Percentiles rank a stretch among this genome's conserved stretches.
These are phyloP conservation scores for Ypsolopha scabrella DNA, from an alignment of 2,888 invertebrate species.

Conservation along the genomic window DNA sequence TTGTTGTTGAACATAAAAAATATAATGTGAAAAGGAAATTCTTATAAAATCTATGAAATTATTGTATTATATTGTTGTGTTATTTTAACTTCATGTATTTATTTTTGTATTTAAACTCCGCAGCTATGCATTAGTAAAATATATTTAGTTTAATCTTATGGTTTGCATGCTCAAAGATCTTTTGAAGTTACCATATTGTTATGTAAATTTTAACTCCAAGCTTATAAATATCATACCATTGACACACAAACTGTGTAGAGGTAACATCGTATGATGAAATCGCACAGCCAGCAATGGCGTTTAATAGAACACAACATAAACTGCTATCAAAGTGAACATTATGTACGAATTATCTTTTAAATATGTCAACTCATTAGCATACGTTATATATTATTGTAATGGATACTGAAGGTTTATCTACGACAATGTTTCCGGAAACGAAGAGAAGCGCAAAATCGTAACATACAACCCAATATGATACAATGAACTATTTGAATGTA, in stretches of 20 bases:
- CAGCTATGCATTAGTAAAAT: neutral
- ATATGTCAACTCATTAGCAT: neutral
- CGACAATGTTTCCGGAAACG: too few relatives aligned
- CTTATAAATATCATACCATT: too few relatives aligned
- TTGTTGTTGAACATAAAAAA: too few relatives aligned
- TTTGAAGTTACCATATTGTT: neutral
- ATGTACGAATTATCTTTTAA: too few relatives aligned
- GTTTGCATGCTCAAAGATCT: slow-evolving; percentile 1
- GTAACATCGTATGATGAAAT: too few relatives aligned
- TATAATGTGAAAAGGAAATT: neutral
- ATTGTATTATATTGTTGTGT: slow-evolving; percentile 2
- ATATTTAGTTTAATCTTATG: neutral
- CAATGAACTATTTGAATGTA: neutral
- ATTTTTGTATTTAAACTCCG: slow-evolving; percentile 1
- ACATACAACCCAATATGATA: too few relatives aligned
- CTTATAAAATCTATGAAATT: slow-evolving; percentile 2
- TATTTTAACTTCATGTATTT: neutral
- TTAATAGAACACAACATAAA: too few relatives aligned
- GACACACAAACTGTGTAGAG: too few relatives aligned
- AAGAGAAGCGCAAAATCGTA: too few relatives aligned
- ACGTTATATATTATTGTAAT: neutral
- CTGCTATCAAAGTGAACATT: too few relatives aligned
- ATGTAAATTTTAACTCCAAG: too few relatives aligned
- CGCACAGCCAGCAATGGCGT: too few relatives aligned
- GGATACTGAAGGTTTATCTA: neutral